A percentile compares a stretch with the other conserved stretches of the same genome.
phyloP scores from a whole-genome alignment of 2,797 vertebrate species.

The Tadarida brasiliensis region DNA sequence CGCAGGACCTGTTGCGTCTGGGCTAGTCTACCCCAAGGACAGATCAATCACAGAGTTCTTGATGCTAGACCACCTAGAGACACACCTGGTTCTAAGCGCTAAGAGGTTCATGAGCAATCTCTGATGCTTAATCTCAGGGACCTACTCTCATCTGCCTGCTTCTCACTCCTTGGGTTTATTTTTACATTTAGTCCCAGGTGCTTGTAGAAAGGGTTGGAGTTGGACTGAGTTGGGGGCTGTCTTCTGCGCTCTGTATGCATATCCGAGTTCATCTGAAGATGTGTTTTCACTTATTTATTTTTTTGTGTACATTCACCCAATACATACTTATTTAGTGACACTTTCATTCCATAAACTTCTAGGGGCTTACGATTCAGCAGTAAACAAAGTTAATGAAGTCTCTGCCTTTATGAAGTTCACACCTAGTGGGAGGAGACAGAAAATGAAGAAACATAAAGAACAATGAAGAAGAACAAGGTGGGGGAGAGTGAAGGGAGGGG shows the following conservation, averaged over 20 bases:
- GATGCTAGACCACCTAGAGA: neutral
- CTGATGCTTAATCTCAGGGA: neutral
- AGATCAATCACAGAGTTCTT: neutral
- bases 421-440: neutral
- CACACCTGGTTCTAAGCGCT: neutral
- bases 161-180: neutral
- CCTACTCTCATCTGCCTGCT: neutral
- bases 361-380: neutral
- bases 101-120: neutral
- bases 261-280: accelerated
- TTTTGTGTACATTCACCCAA: too few species aligned
- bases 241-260: accelerated
- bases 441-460: neutral
- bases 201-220: neutral
- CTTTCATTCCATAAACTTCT: neutral
- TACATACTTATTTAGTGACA: neutral
- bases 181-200: neutral
- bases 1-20: neutral
- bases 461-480: neutral
- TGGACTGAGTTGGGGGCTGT: neutral
- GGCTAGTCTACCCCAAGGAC: neutral
- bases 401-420: neutral
- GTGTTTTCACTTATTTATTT: neutral
- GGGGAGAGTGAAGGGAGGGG: neutral
- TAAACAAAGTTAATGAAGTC: neutral